These are phyloP conservation scores for Drosophila guanche DNA, from an alignment of 1,140 invertebrate species.

Conservation along the genomic window DNA sequence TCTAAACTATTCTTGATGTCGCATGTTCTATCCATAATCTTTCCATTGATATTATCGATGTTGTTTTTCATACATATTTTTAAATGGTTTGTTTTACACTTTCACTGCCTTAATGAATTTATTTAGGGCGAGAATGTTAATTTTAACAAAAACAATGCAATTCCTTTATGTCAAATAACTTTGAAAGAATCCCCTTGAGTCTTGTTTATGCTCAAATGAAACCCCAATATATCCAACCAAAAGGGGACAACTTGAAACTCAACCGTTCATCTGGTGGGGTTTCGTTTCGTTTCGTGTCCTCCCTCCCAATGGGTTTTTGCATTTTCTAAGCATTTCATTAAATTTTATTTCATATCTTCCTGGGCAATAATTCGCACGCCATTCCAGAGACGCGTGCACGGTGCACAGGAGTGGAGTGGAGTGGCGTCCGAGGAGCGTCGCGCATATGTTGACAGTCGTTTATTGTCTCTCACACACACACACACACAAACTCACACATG, in stretches of 20 bases:
- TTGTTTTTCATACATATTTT: constrained; percentile 2
- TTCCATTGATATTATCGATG: constrained; percentile 3
- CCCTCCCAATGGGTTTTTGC: constrained; percentile 60
- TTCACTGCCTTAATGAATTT: no score
- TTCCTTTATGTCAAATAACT: no score
- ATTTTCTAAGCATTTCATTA: constrained; percentile 82
- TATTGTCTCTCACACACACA: constrained; percentile 45
- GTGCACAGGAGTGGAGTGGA: neutral
- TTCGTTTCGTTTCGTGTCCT: no score
- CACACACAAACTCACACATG: constrained; percentile 27
- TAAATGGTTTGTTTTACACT: neutral
- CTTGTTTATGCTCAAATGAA: no score
- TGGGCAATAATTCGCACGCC: constrained; percentile 82
- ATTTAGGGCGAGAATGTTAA: no score
- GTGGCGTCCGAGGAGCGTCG: constrained; percentile 44
- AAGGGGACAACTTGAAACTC: no score
- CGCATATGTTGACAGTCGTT: constrained; percentile 62
- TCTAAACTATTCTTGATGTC: neutral
- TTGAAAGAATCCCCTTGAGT: no score
- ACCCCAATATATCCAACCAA: no score
- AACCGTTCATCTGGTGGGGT: no score
- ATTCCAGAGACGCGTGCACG: constrained; percentile 77
- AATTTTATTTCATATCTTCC: constrained; percentile 82
- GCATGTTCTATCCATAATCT: constrained; percentile 4
- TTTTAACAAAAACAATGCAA: no score